Conservation (phyloP, 1,140 invertebrate genomes). For the Drosophila carrolli region DNA sequence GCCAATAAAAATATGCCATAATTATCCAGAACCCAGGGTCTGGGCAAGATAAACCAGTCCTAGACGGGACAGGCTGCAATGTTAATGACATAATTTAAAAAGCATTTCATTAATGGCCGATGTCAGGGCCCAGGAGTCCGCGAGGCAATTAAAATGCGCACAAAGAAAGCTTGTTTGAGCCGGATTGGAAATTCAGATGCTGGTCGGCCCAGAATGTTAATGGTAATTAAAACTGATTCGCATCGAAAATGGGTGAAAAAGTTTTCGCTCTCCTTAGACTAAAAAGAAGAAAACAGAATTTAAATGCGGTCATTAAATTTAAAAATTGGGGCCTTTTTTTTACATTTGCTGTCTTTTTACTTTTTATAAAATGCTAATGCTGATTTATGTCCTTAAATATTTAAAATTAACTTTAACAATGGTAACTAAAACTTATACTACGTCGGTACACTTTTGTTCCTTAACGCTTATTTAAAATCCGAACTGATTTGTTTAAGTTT, state of each 20-base stretch:
- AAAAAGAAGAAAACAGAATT: conserved; percentile 1
- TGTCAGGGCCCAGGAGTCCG: conserved; percentile 31
- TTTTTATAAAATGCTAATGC: background rate
- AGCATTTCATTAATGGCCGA: conserved; percentile 75
- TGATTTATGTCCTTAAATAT: too few species aligned
- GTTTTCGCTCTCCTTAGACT: background rate
- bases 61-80: conserved; percentile 59
- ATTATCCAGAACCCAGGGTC: conserved; percentile 44
- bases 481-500: too few species aligned
- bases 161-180: conserved; percentile 37
- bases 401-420: too few species aligned
- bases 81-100: conserved; percentile 81
- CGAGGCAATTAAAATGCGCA: conserved; percentile 34
- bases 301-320: background rate
- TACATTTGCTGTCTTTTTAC: background rate
- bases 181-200: conserved; percentile 68
- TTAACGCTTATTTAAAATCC: too few species aligned
- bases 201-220: conserved; percentile 36
- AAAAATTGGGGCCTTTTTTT: background rate
- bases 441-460: too few species aligned
- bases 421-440: too few species aligned
- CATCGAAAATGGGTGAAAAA: conserved; percentile 38
- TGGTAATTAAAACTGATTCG: conserved; percentile 52
- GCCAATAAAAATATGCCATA: conserved; percentile 78
- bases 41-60: conserved; percentile 60